Evolutionary conservation across 53 echinoderm and acorn worm genomes (phyloP).

Genomic region (Temnopleurus reevesii): DNA sequence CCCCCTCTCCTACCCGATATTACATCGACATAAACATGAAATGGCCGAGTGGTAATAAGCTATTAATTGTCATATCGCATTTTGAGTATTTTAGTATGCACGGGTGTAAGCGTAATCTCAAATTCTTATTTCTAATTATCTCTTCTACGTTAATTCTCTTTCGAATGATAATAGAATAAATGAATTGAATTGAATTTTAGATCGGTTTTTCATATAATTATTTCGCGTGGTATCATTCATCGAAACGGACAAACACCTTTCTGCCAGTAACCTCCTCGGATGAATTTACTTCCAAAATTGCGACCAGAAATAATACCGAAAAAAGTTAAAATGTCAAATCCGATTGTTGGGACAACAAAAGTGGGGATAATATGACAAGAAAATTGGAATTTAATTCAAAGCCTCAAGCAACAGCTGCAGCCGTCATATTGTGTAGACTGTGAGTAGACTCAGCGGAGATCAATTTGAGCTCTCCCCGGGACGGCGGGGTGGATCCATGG

Average conservation of each 20-base stretch:
- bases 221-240: neutral
- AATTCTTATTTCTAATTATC: no score
- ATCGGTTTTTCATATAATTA: no score
- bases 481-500: neutral
- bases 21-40: no score
- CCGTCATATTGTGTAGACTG: neutral
- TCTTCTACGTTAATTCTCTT: no score
- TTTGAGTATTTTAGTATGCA: no score
- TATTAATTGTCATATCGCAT: no score
- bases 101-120: no score
- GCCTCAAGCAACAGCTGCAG: constrained; percentile 44
- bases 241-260: neutral
- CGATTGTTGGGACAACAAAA: constrained; percentile 34
- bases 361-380: constrained; percentile 46
- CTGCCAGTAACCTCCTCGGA: neutral
- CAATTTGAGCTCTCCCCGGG: neutral
- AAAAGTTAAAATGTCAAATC: constrained; percentile 45
- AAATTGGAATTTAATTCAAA: constrained; percentile 56
- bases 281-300: neutral
- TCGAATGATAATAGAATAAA: no score
- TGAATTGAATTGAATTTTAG: no score
- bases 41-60: no score
- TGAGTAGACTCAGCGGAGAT: constrained; percentile 27
- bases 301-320: neutral
- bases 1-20: no score